Evolutionary conservation across 1,140 invertebrate species (phyloP), one percentile per base, ranked within the genome.

Genomic region (Gonatopus flavifemur): DNA sequence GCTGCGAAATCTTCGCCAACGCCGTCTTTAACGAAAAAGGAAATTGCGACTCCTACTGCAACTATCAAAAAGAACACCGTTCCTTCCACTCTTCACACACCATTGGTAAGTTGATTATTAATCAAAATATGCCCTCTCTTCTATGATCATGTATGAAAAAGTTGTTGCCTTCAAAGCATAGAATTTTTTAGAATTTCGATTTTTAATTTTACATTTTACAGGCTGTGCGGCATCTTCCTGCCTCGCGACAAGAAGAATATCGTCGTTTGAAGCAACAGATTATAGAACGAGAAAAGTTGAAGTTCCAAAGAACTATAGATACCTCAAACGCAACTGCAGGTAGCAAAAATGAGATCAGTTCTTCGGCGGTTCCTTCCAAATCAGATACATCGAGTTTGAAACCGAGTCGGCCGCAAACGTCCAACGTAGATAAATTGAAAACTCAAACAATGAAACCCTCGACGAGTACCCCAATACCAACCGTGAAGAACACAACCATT

Each of bases 181-280:
- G n/a, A n/a, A n/a, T n/a, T n/a, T n/a, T n/a, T n/a, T n/a, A n/a
- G n/a, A n/a, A n/a, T n/a, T n/a, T n/a, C n/a, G n/a, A n/a, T n/a
- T n/a, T 16, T 46, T 49, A 41, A 40, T 32, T 42, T 57, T n/a
- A n/a, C n/a, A n/a, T 55, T 52, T 71, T 71, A 3, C 39, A 79
- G 77, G 77, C 74, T 15, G 70, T 79, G 40, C 67, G 71, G 24
- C 76, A 77, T 62, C 49, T 79, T 7, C 67, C 77, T 25, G 67
- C 54, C 28, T 71, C 72, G 0, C 66, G 68, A 16, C 75, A 78
- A 61, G 72, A 76, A 46, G 77, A 78, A 39, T 79, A 79, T 51
- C 70, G 69, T 19, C 67, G 75, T 20, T 49, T 79, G n/a, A 78
- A 78, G 15, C 71, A 75, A 36, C 58, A 75, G 33, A 74, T 78